phyloP scores from a whole-genome alignment of 2,113 vertebrate species.

The Pristiophorus japonicus region DNA sequence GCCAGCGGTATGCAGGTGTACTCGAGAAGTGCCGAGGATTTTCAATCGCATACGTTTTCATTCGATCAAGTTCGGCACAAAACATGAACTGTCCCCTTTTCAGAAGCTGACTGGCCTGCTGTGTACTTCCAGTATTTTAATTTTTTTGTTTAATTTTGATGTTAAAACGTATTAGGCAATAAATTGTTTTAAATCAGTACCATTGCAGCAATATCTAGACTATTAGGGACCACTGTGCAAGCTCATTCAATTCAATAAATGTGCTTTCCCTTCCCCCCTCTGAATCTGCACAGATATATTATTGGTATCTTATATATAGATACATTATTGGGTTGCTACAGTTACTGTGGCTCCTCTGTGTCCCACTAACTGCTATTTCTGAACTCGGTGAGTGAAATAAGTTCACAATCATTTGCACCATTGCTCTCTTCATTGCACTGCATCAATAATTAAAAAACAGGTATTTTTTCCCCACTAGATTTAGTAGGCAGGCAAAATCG shows the following conservation, averaged over 20 bases:
- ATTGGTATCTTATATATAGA: background rate
- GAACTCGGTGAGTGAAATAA: background rate
- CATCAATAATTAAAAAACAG: background rate
- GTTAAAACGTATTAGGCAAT: background rate
- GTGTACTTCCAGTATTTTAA: background rate
- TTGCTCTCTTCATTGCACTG: background rate
- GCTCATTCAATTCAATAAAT: too few relatives aligned
- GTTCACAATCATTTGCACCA: background rate
- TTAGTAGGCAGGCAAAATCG: background rate
- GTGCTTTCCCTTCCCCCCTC: background rate
- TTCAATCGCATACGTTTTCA: background rate
- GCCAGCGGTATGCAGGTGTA: background rate
- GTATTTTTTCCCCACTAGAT: background rate
- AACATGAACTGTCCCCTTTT: background rate
- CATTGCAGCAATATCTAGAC: background rate
- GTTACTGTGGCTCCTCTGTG: background rate
- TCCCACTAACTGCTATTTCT: background rate
- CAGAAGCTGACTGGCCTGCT: background rate
- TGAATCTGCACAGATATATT: background rate
- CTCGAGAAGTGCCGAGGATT: background rate
- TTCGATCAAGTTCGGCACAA: background rate
- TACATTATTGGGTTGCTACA: background rate
- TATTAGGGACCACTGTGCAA: background rate
- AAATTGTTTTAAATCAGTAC: background rate
- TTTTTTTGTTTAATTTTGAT: background rate